Evolutionary conservation across 2,797 vertebrate genomes (phyloP), one percentile per base, ranked within the genome.

Genomic region (Phataginus tricuspis): DNA sequence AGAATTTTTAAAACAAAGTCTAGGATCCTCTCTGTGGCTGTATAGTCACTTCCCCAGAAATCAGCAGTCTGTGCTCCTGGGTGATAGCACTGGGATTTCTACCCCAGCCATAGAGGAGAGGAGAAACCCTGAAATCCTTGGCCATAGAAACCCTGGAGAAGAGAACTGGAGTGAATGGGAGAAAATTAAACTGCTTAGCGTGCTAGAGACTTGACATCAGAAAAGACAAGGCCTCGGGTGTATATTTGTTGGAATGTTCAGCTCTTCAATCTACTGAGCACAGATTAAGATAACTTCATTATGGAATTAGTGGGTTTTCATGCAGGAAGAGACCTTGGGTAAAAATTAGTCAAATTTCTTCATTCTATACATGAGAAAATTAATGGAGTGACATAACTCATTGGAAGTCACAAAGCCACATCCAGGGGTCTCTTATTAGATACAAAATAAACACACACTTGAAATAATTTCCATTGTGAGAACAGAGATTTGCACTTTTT

Each of bases 1-100:
- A 29, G 79, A n/a, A 86, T 57, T 86, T 86, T 89, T 49, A 53
- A 91, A 57, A 63, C 77, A 86, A 91, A 66, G 85, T 75, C 82
- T 91, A 39, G 39, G 39, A 39, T 91, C 64, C 14, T 61, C 66
- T 85, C 82, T 63, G 23, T 5, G 34, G 63, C 55, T 61, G 77
- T 34, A 34, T 57, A 9, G 68, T 83, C 53, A 10, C 59, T 61
- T 66, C 69, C 66, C 31, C 69, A 23, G 23, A 68, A 63, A 14
- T 78, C 34, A 39, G n/a, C 53, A 8, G 12, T 37, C 27, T 51
- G 1, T 63, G 66, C 77, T 66, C 61, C 72, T 66, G 59, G 57
- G 53, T 19, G 53, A 51, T 1, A 14, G 42, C 21, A 2, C 53
- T 10, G 2, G 37, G 29, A 37, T 45, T 61, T 68, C 53, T n/a